Evolutionary conservation across 2,888 invertebrate genomes (phyloP).

Genomic region (Metalampra italica): DNA sequence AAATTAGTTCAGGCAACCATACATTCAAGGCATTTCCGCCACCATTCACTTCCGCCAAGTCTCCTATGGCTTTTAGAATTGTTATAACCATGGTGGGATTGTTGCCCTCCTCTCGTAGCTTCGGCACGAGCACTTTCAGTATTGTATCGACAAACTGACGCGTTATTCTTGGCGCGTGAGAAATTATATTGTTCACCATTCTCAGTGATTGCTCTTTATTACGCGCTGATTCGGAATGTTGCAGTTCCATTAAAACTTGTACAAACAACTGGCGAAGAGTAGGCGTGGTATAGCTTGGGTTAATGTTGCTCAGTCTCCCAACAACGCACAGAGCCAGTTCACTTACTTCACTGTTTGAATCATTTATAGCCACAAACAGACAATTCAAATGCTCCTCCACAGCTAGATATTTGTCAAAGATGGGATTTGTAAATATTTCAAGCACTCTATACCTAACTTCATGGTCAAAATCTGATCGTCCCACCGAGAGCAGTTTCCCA

Average conservation of each 20-base stretch:
- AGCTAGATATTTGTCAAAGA: constrained; percentile 96
- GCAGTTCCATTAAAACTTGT: constrained; percentile 94
- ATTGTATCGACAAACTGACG: constrained; percentile 97
- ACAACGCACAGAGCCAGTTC: constrained; percentile 95
- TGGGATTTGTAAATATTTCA: constrained; percentile 89
- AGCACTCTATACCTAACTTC: constrained; percentile 96
- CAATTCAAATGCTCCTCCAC: constrained; percentile 96
- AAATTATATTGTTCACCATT: constrained; percentile 96
- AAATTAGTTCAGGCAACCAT: constrained; percentile 93
- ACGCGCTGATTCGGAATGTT: constrained; percentile 95
- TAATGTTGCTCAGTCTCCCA: constrained; percentile 93
- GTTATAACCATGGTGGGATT: constrained; percentile 95
- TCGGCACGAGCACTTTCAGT: constrained; percentile 92
- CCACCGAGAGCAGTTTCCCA: constrained; percentile 92
- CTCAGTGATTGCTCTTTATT: constrained; percentile 98
- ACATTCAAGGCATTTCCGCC: constrained; percentile 91
- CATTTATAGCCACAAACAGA: constrained; percentile 95
- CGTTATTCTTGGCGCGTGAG: constrained; percentile 95
- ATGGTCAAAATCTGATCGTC: constrained; percentile 96
- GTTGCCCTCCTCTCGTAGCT: constrained; percentile 91
- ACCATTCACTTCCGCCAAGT: constrained; percentile 94
- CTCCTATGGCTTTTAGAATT: constrained; percentile 95
- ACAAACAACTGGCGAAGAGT: constrained; percentile 94
- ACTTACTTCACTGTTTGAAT: constrained; percentile 96
- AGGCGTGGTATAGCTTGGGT: constrained; percentile 99